Evolutionary conservation across 2,113 vertebrate species (phyloP).

Genomic region (Cisticola juncidis): DNA sequence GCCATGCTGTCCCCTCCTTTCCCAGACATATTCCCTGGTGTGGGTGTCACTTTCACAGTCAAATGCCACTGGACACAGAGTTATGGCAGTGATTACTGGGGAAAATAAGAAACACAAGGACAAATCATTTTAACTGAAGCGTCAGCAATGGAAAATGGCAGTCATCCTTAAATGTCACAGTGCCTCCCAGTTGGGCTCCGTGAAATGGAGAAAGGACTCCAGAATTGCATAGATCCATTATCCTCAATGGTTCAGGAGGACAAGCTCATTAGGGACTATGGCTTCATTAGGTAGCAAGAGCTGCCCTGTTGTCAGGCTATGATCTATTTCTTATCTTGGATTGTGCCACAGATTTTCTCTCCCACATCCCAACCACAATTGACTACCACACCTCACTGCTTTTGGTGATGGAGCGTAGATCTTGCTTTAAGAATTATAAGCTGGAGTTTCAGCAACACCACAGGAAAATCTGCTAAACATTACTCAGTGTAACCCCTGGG

Average conservation of each 20-base stretch:
- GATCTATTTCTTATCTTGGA: not conserved
- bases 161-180: not conserved
- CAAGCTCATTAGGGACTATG: slow-evolving; percentile 6
- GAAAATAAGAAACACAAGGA: not conserved
- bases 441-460: not conserved
- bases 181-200: not conserved
- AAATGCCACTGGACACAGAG: not conserved
- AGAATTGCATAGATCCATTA: slow-evolving; percentile 16
- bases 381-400: not conserved
- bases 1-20: not conserved
- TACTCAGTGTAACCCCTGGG: not conserved
- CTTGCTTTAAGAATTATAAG: not conserved
- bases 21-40: not conserved
- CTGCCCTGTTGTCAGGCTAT: not conserved
- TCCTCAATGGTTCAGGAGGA: not conserved
- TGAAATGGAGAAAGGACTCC: not conserved
- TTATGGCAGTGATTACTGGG: not conserved
- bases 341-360: not conserved
- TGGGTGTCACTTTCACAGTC: slow-evolving; percentile 13
- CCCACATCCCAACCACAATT: not conserved
- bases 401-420: not conserved
- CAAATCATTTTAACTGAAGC: slow-evolving; percentile 15
- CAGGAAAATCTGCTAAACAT: not conserved
- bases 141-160: not conserved
- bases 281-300: slow-evolving; percentile 6